Percentiles rank a stretch among this genome's conserved stretches.
Evolutionary conservation across 2,888 invertebrate species (phyloP).

Genomic region (Fragum whitleyi): DNA sequence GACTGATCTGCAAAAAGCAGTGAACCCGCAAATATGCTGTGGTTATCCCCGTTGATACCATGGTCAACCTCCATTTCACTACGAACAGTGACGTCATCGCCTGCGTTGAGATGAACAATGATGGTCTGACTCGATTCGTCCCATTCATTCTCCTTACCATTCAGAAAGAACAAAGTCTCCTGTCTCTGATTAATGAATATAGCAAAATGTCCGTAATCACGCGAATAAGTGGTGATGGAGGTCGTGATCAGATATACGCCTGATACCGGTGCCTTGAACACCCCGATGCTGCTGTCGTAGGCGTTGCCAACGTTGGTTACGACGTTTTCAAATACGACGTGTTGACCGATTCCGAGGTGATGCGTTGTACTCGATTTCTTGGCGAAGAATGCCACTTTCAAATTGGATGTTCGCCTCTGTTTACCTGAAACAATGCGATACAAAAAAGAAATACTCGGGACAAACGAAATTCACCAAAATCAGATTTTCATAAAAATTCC

Average conservation of each 20-base stretch:
- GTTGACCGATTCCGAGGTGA: not conserved
- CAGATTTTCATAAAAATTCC: not conserved
- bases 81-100: not conserved
- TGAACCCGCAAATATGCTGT: not conserved
- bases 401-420: not conserved
- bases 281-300: not conserved
- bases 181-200: not conserved
- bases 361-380: not conserved
- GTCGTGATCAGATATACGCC: not conserved
- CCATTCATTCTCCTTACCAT: not conserved
- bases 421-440: not conserved
- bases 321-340: not conserved
- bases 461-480: not conserved
- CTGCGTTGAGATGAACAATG: not conserved
- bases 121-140: not conserved
- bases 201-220: not conserved
- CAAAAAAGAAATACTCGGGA: not conserved
- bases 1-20: not conserved
- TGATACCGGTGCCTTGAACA: not conserved
- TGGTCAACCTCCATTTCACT: not conserved
- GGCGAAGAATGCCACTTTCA: not conserved
- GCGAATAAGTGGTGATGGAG: not conserved
- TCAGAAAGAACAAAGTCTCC: not conserved
- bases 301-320: conserved; percentile 3
- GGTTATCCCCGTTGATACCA: not conserved